Conservation (phyloP, 2,797 vertebrate species). For the Salmo trutta region DNA sequence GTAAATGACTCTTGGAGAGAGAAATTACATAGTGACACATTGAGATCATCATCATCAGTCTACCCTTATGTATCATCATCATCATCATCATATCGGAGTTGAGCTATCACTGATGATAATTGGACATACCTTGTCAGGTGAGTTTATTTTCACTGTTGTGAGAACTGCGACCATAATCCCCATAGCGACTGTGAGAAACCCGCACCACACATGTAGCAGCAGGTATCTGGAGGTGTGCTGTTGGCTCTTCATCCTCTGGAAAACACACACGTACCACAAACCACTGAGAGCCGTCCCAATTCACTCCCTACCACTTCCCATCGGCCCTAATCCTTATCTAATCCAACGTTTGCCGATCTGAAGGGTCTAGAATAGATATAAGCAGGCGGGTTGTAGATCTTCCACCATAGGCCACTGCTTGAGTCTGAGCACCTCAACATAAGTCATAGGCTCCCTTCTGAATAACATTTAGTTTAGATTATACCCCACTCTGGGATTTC, state of each 20-base stretch:
- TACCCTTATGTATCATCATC: background rate
- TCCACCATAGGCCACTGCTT: background rate
- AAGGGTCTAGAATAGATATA: background rate
- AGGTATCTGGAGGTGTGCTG: slow-evolving; percentile 44
- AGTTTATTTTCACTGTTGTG: slow-evolving; percentile 23
- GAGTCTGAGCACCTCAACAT: background rate
- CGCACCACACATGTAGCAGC: slow-evolving; percentile 69
- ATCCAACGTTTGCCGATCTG: background rate
- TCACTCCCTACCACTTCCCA: background rate
- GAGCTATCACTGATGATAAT: background rate
- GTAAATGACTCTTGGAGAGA: slow-evolving; percentile 32
- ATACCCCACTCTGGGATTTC: background rate
- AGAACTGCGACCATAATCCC: slow-evolving; percentile 52
- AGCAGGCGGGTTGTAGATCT: background rate
- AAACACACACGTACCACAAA: slow-evolving; percentile 21
- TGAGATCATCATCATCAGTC: slow-evolving; percentile 2
- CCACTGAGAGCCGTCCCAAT: background rate
- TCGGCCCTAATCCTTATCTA: background rate
- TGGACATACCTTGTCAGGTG: slow-evolving; percentile 35
- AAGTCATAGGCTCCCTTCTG: background rate
- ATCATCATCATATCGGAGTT: background rate
- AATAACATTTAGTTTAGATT: background rate
- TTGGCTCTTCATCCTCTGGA: slow-evolving; percentile 54
- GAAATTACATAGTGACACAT: slow-evolving; percentile 5
- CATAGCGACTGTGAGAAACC: slow-evolving; percentile 63